Evolutionary conservation across 1,140 invertebrate species (phyloP), one percentile per base, ranked within the genome.

Genomic region (Zophobas morio): DNA sequence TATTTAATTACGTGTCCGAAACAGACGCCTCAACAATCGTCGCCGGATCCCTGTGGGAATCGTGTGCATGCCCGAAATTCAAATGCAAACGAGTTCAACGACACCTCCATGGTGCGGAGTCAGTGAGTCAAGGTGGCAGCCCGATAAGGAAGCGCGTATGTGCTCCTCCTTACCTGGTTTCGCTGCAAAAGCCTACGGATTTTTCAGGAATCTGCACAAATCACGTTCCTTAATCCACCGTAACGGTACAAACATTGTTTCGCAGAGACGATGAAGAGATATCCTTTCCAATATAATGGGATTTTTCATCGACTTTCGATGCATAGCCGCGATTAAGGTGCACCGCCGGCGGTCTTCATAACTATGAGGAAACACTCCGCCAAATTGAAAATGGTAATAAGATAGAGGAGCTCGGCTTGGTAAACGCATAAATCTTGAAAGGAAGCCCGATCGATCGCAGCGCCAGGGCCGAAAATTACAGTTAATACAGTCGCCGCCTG

Each of bases 351-450:
- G 63, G 39, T 74, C 80, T 71, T 77, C 74, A 78, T 72, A 80
- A 82, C 71, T 83, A 83, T 81, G 81, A 81, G 81, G 79, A 80
- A 83, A 83, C 82, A 83, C 82, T 83, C 76, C 76, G 81, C 78
- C 76, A 83, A 83, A 83, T 83, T 83, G 82, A 83, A 83, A 83
- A 83, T 83, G 82, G 82, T 83, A 83, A 83, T 83, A 81, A 82
- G 82, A 82, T 81, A 39, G 56, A 37, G 75, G 78, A 77, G 73
- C 20, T 20, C 20, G 20, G 20, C 20, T 20, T 20, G 75, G 77
- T 60, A 78, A 74, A 72, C 75, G 74, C 75, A 83, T 83, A 83
- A 82, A 81, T 83, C 82, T 80, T 78, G 51, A n/a, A 51, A 77
- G 49, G 57, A 63, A 63, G 35, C 5, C 8, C 33, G 20, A 70